A percentile compares a stretch with the other conserved stretches of the same genome.
These are phyloP conservation scores for Lamellibrachia satsuma DNA, from an alignment of 2,888 invertebrate genomes.

Conservation along the genomic window DNA sequence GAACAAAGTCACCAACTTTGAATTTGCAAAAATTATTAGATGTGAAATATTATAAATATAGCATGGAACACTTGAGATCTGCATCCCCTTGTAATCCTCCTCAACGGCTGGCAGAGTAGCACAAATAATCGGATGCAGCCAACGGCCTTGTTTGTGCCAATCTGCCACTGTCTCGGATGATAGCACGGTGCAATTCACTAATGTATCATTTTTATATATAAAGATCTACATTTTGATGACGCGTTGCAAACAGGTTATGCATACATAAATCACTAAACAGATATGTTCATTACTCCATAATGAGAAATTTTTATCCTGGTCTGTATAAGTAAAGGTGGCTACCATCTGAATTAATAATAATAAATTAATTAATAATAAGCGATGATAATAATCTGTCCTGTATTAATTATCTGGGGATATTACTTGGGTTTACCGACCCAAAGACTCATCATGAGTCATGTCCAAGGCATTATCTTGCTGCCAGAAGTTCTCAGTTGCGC, in stretches of 20 bases:
- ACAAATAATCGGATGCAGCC: too few relatives aligned
- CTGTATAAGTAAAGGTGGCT: background rate
- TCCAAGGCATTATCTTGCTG: background rate
- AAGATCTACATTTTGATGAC: background rate
- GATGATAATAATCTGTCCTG: background rate
- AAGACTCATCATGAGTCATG: background rate
- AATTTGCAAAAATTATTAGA: too few relatives aligned
- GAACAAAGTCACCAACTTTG: too few relatives aligned
- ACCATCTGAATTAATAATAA: background rate
- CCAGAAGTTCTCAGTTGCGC: background rate
- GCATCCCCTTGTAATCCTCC: too few relatives aligned
- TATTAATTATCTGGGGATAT: background rate
- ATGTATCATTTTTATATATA: background rate
- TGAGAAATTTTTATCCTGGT: background rate
- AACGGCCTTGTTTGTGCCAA: too few relatives aligned
- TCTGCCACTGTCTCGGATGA: too few relatives aligned
- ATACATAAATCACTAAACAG: background rate
- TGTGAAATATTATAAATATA: too few relatives aligned
- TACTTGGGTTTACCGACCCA: background rate
- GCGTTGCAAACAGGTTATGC: background rate
- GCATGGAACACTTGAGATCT: too few relatives aligned
- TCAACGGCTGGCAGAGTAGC: too few relatives aligned
- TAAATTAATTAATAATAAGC: background rate
- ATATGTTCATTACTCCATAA: background rate
- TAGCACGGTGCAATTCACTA: too few relatives aligned